Conservation (phyloP, 2,888 invertebrate genomes). For the Unio delphinus region DNA sequence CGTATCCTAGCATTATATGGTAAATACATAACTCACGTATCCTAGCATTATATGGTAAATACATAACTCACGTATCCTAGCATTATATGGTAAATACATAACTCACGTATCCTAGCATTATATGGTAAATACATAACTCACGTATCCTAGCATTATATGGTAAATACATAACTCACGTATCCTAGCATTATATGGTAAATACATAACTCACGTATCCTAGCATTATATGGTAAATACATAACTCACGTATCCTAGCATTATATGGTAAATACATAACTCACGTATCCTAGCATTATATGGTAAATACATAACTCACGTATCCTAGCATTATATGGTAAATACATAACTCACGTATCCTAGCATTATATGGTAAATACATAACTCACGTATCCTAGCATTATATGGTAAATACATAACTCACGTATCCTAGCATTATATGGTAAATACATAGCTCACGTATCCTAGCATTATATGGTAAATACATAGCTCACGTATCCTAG, state of each 20-base stretch:
- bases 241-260: too few species aligned
- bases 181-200: slow-evolving; percentile 49
- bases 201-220: slow-evolving; percentile 57
- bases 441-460: too few species aligned
- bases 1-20: too few species aligned
- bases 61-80: slow-evolving; percentile 54
- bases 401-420: slow-evolving; percentile 22
- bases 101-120: too few species aligned
- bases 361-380: too few species aligned
- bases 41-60: not conserved
- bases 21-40: too few species aligned
- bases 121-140: slow-evolving; percentile 22
- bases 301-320: too few species aligned
- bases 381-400: too few species aligned
- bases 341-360: too few species aligned
- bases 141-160: slow-evolving; percentile 54
- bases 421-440: slow-evolving; percentile 55
- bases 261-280: too few species aligned
- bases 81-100: slow-evolving; percentile 28
- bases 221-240: slow-evolving; percentile 25
- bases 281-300: too few species aligned
- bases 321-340: too few species aligned
- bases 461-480: not conserved
- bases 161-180: slow-evolving; percentile 42
- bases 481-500: slow-evolving; percentile 53